Evolutionary conservation across 2,113 vertebrate species (phyloP).

Genomic region (Elachura formosa): DNA sequence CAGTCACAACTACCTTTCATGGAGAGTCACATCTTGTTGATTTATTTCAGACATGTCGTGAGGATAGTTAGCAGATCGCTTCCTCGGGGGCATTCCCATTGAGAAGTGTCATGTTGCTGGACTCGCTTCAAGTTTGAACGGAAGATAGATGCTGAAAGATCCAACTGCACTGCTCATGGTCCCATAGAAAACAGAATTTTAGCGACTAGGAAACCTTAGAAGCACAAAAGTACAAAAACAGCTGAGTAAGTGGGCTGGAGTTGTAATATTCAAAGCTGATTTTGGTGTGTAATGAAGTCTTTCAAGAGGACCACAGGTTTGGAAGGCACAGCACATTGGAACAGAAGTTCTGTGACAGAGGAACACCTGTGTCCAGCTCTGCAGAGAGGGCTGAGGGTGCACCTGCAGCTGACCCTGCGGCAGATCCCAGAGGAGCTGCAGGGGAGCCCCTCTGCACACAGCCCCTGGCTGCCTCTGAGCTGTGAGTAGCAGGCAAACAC

Average conservation of each 20-base stretch:
- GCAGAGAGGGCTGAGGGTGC: accelerated
- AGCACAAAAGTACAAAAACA: background rate
- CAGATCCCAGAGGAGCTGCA: background rate
- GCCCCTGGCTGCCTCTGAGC: background rate
- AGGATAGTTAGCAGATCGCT: background rate
- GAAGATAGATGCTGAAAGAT: background rate
- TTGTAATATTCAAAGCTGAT: background rate
- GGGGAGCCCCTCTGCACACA: background rate
- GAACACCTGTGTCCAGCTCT: accelerated
- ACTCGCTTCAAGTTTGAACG: background rate
- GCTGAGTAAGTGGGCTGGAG: background rate
- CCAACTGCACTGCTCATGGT: background rate
- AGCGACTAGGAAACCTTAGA: background rate
- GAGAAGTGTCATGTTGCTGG: background rate
- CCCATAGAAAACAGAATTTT: background rate
- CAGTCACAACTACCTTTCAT: background rate
- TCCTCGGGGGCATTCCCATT: background rate
- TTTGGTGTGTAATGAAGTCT: background rate
- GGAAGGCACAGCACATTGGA: accelerated
- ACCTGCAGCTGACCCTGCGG: background rate
- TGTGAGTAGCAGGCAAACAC: background rate
- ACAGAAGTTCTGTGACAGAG: background rate
- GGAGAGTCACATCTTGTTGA: background rate
- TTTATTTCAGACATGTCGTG: background rate
- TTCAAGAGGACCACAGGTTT: background rate